phyloP scores from a whole-genome alignment of 2,113 vertebrate genomes.

The Ptyas mucosa region DNA sequence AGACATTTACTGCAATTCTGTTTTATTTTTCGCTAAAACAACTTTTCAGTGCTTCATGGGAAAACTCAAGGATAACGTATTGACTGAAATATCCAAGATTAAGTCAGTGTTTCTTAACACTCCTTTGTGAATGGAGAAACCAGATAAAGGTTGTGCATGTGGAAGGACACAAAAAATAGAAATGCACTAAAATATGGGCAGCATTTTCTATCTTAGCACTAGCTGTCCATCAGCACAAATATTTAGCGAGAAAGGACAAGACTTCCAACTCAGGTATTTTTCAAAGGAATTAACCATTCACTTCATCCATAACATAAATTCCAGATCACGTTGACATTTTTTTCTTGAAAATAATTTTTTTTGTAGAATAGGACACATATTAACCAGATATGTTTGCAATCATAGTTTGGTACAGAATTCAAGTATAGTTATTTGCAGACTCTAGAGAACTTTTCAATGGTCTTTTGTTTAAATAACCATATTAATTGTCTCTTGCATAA shows the following conservation, averaged over 20 bases:
- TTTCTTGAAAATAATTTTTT: background rate
- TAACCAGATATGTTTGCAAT: background rate
- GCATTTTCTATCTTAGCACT: background rate
- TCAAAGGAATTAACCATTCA: background rate
- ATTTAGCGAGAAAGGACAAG: background rate
- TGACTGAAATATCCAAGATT: background rate
- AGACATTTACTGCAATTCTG: background rate
- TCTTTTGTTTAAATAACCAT: conserved; percentile 4
- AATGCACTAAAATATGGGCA: background rate
- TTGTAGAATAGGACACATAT: background rate
- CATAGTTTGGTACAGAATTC: background rate
- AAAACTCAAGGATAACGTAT: background rate
- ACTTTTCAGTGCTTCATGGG: background rate
- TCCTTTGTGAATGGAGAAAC: background rate
- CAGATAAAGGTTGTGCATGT: background rate
- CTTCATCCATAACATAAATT: background rate
- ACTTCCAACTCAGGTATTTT: background rate
- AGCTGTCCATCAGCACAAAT: background rate
- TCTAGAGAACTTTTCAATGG: background rate
- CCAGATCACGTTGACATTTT: background rate
- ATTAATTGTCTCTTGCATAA: conserved; percentile 15
- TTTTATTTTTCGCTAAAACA: background rate
- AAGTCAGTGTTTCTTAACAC: background rate
- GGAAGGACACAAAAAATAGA: background rate
- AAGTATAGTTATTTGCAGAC: conserved; percentile 2